A percentile compares a stretch with the other conserved stretches of the same genome.
phyloP scores from a whole-genome alignment of 2,113 vertebrate genomes.

The Muscicapa adusta region DNA sequence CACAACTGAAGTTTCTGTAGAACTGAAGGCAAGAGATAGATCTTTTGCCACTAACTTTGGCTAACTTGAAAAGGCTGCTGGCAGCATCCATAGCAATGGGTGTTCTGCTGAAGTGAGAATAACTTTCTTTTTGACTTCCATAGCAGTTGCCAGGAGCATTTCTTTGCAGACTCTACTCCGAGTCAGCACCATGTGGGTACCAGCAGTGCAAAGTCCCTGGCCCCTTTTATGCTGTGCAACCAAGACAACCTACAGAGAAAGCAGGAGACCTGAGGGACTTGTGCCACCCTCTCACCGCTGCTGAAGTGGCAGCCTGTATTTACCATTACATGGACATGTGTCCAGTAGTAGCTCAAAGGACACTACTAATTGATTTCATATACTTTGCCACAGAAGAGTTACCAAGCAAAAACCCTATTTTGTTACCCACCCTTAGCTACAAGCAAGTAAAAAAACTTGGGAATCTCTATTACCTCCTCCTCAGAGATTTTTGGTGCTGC shows the following conservation, averaged over 20 bases:
- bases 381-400: not conserved
- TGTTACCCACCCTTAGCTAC: not conserved
- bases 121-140: not conserved
- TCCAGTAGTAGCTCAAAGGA: not conserved
- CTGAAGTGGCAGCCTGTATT: not conserved
- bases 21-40: not conserved
- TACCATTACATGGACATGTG: not conserved
- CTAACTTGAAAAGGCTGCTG: not conserved
- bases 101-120: not conserved
- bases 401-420: not conserved
- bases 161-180: not conserved
- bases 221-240: not conserved
- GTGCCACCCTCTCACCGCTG: not conserved
- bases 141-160: not conserved
- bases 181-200: not conserved
- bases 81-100: not conserved
- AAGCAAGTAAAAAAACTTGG: not conserved
- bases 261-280: not conserved
- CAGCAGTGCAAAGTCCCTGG: not conserved
- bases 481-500: not conserved
- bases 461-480: not conserved
- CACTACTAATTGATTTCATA: not conserved
- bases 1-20: not conserved
- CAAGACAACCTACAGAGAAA: not conserved
- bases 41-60: not conserved